Conservation (phyloP, 1,140 invertebrate species). For the Contarinia nasturtii region DNA sequence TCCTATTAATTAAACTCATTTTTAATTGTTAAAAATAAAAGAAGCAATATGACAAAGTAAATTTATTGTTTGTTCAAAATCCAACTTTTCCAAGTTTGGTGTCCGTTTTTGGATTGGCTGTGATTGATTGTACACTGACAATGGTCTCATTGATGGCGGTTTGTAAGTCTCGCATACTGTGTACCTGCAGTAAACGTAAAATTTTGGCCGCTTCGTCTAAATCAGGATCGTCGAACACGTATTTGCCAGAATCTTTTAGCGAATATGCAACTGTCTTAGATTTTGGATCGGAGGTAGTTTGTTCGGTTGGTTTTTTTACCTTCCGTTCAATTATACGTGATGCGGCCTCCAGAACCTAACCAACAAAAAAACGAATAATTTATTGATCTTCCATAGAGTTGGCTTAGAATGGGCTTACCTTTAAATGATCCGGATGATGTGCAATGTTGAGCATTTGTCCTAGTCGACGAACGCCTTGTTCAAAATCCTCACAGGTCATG, state of each 20-base stretch:
- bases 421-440: conserved; percentile 60
- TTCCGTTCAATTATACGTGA: conserved; percentile 46
- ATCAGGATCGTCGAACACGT: conserved; percentile 35
- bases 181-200: conserved; percentile 73
- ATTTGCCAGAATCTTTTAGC: conserved; percentile 28
- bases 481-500: conserved; percentile 67
- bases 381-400: too few species aligned
- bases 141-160: conserved; percentile 89
- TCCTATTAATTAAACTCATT: not conserved
- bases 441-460: conserved; percentile 61
- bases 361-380: too few species aligned
- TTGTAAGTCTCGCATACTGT: conserved; percentile 77
- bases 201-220: conserved; percentile 64
- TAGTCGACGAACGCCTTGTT: conserved; percentile 52
- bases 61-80: conserved; percentile 8
- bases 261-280: conserved; percentile 28
- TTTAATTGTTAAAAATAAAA: too few species aligned
- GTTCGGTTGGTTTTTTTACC: conserved; percentile 12
- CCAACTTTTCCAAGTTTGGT: conserved; percentile 88
- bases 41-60: not conserved
- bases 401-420: too few species aligned
- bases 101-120: conserved; percentile 94
- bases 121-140: conserved; percentile 77
- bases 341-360: conserved; percentile 44
- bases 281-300: too few species aligned